phyloP scores from a whole-genome alignment of 2,888 invertebrate genomes.

The Rotaria magnacalcarata region DNA sequence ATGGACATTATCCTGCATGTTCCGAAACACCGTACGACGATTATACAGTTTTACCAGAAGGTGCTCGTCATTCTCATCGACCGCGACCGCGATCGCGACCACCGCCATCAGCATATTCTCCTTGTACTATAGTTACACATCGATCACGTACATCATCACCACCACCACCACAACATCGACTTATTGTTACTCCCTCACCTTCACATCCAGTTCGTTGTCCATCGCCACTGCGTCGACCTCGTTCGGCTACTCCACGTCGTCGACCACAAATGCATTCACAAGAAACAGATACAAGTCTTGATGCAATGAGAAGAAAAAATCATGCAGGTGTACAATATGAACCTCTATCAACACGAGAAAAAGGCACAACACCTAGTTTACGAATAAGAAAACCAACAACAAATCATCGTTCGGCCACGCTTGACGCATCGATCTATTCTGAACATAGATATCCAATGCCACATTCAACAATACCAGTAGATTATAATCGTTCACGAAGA shows the following conservation, averaged over 20 bases:
- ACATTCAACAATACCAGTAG: not conserved
- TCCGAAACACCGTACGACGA: not conserved
- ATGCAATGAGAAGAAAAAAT: not conserved
- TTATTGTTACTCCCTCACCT: not conserved
- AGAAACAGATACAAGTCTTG: conserved; percentile 6
- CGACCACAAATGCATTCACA: not conserved
- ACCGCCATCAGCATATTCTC: not conserved
- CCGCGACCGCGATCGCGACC: too few species aligned
- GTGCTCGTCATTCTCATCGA: not conserved
- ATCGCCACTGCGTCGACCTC: not conserved
- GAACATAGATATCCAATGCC: not conserved
- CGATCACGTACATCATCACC: not conserved
- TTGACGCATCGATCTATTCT: not conserved
- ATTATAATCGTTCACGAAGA: not conserved
- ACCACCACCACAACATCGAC: not conserved
- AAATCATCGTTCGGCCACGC: not conserved
- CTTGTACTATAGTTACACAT: not conserved
- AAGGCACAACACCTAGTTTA: not conserved
- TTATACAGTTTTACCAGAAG: too few species aligned
- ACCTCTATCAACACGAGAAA: not conserved
- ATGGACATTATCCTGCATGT: not conserved
- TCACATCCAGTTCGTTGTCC: not conserved
- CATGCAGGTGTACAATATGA: conserved; percentile 14
- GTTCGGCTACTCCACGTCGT: not conserved
- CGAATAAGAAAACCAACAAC: not conserved